Conservation (phyloP, 1,140 invertebrate genomes). For the Fopius arisanus region DNA sequence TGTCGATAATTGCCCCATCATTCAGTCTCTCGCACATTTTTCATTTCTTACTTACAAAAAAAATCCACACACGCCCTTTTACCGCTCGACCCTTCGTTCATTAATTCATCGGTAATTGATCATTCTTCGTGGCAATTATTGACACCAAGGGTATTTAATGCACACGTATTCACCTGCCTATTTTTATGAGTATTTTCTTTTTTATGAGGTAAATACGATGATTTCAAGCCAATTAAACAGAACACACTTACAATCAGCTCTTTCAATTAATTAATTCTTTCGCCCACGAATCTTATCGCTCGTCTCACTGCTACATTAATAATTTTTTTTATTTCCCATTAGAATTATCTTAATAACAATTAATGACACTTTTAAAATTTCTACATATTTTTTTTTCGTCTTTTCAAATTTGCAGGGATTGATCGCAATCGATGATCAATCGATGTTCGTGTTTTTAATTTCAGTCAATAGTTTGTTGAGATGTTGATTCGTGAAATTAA, state of each 20-base stretch:
- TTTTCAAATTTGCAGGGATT: background rate
- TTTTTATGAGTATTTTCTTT: conserved; percentile 33
- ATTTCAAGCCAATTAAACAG: background rate
- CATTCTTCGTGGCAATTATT: background rate
- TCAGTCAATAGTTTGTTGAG: background rate
- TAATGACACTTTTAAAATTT: conserved; percentile 62
- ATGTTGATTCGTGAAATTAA: background rate
- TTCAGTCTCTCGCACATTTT: background rate
- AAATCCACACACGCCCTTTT: background rate
- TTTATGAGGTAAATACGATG: background rate
- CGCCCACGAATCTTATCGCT: background rate
- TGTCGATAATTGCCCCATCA: background rate
- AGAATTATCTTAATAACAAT: conserved; percentile 53
- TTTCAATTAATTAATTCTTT: conserved; percentile 5
- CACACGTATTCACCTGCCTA: conserved; percentile 13
- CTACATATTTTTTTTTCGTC: conserved; percentile 45
- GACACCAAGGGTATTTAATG: background rate
- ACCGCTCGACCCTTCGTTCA: background rate
- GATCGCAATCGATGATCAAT: background rate
- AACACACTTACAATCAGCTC: conserved; percentile 2
- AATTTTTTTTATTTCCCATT: conserved; percentile 44
- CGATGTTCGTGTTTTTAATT: background rate
- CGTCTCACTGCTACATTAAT: conserved; percentile 4
- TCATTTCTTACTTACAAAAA: background rate
- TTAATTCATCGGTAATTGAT: background rate